Conservation (phyloP, 1,140 invertebrate species). For the Drosophila pectinifera region DNA sequence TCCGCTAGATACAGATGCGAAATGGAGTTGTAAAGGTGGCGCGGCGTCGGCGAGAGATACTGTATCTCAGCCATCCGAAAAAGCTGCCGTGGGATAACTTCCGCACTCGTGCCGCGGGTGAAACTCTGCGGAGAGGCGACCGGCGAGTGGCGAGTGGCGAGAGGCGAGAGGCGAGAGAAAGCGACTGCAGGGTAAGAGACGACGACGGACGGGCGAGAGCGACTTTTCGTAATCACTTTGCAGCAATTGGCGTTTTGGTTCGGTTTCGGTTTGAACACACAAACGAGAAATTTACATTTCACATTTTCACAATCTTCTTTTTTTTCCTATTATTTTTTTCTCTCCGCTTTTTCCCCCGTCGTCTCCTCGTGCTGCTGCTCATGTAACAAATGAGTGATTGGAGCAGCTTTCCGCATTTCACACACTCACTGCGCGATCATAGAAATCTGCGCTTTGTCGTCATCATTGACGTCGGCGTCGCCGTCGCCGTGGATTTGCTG, state of each 20-base stretch:
- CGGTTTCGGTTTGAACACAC: constrained; percentile 50
- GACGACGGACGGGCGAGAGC: constrained; percentile 27
- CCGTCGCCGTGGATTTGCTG: constrained; percentile 29
- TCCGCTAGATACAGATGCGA: constrained; percentile 50
- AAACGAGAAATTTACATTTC: constrained; percentile 76
- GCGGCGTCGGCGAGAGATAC: constrained; percentile 35
- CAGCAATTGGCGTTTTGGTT: constrained; percentile 75
- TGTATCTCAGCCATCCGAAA: constrained; percentile 37
- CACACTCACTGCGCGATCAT: constrained; percentile 48
- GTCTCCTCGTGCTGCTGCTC: constrained; percentile 27
- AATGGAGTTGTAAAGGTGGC: constrained; percentile 67
- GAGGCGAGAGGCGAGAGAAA: constrained; percentile 40
- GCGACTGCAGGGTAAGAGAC: constrained; percentile 28
- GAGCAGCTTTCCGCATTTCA: constrained; percentile 78
- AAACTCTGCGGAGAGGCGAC: constrained; percentile 51
- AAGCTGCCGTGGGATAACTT: constrained; percentile 78
- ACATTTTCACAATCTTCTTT: constrained; percentile 78
- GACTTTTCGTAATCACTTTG: constrained; percentile 81
- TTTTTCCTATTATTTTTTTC: constrained; percentile 3
- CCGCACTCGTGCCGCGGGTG: constrained; percentile 75
- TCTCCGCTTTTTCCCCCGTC: not conserved
- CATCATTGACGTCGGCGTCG: constrained; percentile 46
- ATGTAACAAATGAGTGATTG: constrained; percentile 77
- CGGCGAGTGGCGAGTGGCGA: too few relatives aligned
- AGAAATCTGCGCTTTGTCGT: constrained; percentile 68